Evolutionary conservation across 2,888 invertebrate species (phyloP).

Genomic region (Plebejus argus): DNA sequence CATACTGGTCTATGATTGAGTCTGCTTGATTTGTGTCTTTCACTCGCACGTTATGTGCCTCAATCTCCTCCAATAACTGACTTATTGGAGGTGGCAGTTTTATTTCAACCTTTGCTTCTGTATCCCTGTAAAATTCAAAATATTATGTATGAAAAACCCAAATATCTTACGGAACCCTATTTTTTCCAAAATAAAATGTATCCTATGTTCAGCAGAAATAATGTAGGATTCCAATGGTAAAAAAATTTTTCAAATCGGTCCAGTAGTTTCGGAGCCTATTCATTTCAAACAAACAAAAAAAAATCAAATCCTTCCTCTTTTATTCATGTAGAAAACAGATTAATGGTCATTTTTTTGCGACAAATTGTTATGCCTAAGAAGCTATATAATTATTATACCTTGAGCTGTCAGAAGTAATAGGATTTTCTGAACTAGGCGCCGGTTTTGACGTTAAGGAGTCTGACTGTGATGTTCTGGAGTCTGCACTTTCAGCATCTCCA

Average conservation of each 20-base stretch:
- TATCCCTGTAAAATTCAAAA: constrained; percentile 53
- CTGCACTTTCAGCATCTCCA: constrained; percentile 65
- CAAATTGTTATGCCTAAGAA: too few relatives aligned
- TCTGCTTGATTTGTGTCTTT: constrained; percentile 49
- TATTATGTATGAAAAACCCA: too few relatives aligned
- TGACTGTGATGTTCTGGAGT: constrained; percentile 71
- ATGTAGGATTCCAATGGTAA: too few relatives aligned
- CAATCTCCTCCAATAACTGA: constrained; percentile 56
- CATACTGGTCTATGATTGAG: constrained; percentile 50
- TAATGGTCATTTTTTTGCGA: too few relatives aligned
- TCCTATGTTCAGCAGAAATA: too few relatives aligned
- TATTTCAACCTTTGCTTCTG: constrained; percentile 55
- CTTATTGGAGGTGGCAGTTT: constrained; percentile 54
- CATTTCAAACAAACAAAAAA: too few relatives aligned
- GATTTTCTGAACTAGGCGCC: constrained; percentile 70
- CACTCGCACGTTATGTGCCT: constrained; percentile 47
- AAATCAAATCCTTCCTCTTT: too few relatives aligned
- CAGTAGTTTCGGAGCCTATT: too few relatives aligned
- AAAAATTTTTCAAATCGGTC: too few relatives aligned
- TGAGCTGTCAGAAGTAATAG: constrained; percentile 72
- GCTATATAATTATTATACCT: constrained; percentile 51
- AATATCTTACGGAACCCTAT: too few relatives aligned
- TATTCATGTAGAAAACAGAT: too few relatives aligned
- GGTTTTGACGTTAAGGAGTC: constrained; percentile 71
- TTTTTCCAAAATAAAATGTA: too few relatives aligned